Percentiles rank a stretch among this genome's conserved stretches.
phyloP scores from a whole-genome alignment of 2,888 invertebrate genomes.

The Machimus atricapillus region DNA sequence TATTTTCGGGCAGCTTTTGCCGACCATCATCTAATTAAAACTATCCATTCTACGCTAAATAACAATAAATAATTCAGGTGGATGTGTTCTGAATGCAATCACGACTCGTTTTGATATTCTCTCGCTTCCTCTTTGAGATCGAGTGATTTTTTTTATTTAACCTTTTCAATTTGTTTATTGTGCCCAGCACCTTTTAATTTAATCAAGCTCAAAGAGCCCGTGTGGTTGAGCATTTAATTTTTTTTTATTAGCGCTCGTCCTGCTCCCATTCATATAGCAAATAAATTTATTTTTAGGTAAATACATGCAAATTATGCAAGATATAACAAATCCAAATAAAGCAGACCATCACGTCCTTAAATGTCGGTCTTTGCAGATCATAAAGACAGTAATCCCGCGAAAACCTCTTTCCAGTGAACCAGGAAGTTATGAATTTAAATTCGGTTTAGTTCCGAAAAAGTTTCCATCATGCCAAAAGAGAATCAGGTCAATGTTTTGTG shows the following conservation, averaged over 20 bases:
- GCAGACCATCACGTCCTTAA: background rate
- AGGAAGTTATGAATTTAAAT: background rate
- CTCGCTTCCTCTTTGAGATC: background rate
- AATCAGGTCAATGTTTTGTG: background rate
- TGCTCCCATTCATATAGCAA: background rate
- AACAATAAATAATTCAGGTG: slow-evolving; percentile 12
- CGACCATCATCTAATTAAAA: slow-evolving; percentile 36
- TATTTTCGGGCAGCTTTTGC: slow-evolving; percentile 19
- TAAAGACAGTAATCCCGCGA: background rate
- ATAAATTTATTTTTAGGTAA: background rate
- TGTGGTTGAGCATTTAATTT: background rate
- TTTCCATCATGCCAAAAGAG: background rate
- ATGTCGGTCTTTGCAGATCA: background rate
- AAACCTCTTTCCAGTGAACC: background rate
- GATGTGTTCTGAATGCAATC: background rate
- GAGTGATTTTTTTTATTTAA: background rate
- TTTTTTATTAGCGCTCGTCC: background rate
- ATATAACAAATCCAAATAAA: background rate
- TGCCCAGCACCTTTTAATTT: background rate
- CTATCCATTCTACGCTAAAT: slow-evolving; percentile 25
- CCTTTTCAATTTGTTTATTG: background rate
- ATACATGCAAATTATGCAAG: background rate
- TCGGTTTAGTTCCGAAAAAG: background rate
- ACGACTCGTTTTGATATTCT: background rate
- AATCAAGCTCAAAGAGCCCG: background rate